phyloP scores from a whole-genome alignment of 2,888 invertebrate genomes.

The Pterostichus niger region DNA sequence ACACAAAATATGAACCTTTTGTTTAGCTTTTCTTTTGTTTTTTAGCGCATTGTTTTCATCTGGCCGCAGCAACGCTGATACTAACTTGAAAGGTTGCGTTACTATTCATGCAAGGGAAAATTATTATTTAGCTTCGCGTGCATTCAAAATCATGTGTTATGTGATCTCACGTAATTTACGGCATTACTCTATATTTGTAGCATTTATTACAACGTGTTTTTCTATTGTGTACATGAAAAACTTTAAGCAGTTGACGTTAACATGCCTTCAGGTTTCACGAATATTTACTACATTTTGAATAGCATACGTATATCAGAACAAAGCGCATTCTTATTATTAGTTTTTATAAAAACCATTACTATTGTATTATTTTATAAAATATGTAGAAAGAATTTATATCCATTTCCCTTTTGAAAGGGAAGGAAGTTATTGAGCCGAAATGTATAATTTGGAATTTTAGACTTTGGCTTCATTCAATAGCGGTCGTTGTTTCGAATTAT shows the following conservation, averaged over 20 bases:
- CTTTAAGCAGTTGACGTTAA: neutral
- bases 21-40: slow-evolving; percentile 65
- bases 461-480: too few species aligned
- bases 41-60: slow-evolving; percentile 64
- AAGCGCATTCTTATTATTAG: too few species aligned
- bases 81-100: slow-evolving; percentile 63
- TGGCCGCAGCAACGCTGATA: slow-evolving; percentile 49
- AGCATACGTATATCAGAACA: neutral
- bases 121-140: slow-evolving; percentile 54
- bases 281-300: neutral
- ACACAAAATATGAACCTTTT: slow-evolving; percentile 65
- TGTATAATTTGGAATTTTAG: too few species aligned
- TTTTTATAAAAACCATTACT: neutral
- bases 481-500: too few species aligned
- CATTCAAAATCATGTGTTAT: slow-evolving; percentile 36
- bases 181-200: slow-evolving; percentile 11
- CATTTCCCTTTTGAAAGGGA: too few species aligned
- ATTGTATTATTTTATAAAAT: neutral
- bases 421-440: too few species aligned
- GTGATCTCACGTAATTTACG: slow-evolving; percentile 35
- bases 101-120: slow-evolving; percentile 45
- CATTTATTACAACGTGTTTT: slow-evolving; percentile 23
- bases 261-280: neutral
- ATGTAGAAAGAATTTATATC: too few species aligned
- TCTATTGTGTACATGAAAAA: neutral